phyloP scores from a whole-genome alignment of 2,113 vertebrate species.

The Gnathochromis pfefferi region DNA sequence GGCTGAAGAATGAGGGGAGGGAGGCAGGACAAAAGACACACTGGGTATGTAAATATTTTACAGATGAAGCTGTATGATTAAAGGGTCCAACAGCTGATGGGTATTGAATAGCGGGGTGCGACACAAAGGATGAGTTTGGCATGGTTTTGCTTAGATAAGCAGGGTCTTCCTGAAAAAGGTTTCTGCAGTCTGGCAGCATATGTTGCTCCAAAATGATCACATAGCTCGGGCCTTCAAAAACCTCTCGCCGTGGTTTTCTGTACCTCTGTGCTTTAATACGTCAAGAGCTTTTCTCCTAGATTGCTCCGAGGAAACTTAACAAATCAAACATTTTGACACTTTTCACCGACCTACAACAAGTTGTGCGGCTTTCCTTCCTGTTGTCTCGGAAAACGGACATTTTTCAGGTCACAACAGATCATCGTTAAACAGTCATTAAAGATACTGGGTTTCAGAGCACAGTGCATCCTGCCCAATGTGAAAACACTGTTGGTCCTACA shows the following conservation, averaged over 20 bases:
- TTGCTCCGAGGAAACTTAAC: fast-evolving
- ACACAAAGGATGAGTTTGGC: not conserved
- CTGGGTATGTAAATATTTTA: not conserved
- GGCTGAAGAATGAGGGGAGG: not conserved
- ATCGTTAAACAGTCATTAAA: not conserved
- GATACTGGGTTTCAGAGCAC: fast-evolving
- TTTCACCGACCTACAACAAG: fast-evolving
- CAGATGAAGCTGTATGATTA: fast-evolving
- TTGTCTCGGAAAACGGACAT: fast-evolving
- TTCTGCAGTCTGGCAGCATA: fast-evolving
- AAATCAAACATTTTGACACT: not conserved
- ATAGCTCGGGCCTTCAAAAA: fast-evolving
- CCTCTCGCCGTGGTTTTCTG: not conserved
- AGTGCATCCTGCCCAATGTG: not conserved
- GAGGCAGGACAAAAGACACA: fast-evolving
- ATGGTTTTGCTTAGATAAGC: fast-evolving
- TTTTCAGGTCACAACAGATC: not conserved
- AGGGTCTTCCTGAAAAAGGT: not conserved
- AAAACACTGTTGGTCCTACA: not conserved
- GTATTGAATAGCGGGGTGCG: fast-evolving
- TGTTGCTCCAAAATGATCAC: fast-evolving
- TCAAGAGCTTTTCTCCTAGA: not conserved
- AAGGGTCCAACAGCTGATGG: not conserved
- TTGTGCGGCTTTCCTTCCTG: not conserved
- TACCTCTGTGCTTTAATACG: not conserved